phyloP scores from a whole-genome alignment of 2,113 vertebrate species.

The Muscicapa adusta region DNA sequence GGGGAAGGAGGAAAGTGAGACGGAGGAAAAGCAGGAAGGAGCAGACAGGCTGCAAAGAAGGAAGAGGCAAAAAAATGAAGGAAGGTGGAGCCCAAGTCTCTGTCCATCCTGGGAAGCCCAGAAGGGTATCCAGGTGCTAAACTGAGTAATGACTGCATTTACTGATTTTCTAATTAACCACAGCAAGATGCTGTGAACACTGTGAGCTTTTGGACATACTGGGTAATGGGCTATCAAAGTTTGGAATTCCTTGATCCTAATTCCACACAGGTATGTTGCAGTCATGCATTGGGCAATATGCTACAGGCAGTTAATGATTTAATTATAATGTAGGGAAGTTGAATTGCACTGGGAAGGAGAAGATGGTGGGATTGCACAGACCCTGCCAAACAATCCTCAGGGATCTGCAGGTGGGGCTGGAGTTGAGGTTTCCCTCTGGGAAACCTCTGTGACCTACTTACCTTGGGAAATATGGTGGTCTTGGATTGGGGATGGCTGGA shows the following conservation, averaged over 20 bases:
- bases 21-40: not conserved
- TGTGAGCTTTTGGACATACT: not conserved
- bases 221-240: not conserved
- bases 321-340: not conserved
- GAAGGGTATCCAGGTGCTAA: not conserved
- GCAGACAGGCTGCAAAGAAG: not conserved
- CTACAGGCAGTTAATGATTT: not conserved
- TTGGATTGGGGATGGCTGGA: not conserved
- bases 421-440: not conserved
- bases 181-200: not conserved
- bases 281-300: too few species aligned
- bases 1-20: not conserved
- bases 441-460: accelerated
- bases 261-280: not conserved
- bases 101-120: not conserved
- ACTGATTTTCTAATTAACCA: not conserved
- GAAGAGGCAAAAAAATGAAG: not conserved
- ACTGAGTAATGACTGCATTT: not conserved
- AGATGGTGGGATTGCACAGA: not conserved
- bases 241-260: not conserved
- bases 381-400: not conserved
- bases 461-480: not conserved
- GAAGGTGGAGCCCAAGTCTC: not conserved
- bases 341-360: not conserved
- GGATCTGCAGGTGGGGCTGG: not conserved